Percentiles rank a stretch among this genome's conserved stretches.
Conservation (phyloP, 2,797 vertebrate genomes). For the Sebastiscus albofasciatus region DNA sequence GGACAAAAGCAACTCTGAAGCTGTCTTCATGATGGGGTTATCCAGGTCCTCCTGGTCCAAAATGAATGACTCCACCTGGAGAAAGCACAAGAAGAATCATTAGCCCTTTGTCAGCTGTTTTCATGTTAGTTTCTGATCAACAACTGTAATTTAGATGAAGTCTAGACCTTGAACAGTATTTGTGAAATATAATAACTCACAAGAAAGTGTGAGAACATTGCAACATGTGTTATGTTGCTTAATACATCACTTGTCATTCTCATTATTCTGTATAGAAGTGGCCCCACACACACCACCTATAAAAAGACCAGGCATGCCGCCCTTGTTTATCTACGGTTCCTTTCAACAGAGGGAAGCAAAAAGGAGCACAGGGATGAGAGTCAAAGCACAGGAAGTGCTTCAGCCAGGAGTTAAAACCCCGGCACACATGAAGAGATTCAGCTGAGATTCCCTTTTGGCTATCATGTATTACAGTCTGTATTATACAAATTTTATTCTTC, state of each 20-base stretch:
- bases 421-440: constrained; percentile 53
- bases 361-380: constrained; percentile 21
- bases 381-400: constrained; percentile 41
- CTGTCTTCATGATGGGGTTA: constrained; percentile 99
- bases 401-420: constrained; percentile 48
- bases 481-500: constrained; percentile 10
- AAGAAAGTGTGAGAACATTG: background rate
- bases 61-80: constrained; percentile 98
- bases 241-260: background rate
- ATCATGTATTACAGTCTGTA: background rate
- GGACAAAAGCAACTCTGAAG: constrained; percentile 96
- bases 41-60: constrained; percentile 99
- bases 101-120: background rate
- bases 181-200: background rate
- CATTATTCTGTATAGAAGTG: constrained; percentile 4
- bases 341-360: constrained; percentile 34
- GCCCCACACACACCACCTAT: background rate
- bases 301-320: constrained; percentile 38
- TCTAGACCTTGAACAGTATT: background rate
- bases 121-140: constrained; percentile 5
- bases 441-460: background rate
- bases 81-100: constrained; percentile 4
- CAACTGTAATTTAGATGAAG: background rate
- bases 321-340: constrained; percentile 60
- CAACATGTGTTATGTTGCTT: background rate